Evolutionary conservation across 2,888 invertebrate genomes (phyloP), one percentile per base, ranked within the genome.

Genomic region (Ennomos quercinarius): DNA sequence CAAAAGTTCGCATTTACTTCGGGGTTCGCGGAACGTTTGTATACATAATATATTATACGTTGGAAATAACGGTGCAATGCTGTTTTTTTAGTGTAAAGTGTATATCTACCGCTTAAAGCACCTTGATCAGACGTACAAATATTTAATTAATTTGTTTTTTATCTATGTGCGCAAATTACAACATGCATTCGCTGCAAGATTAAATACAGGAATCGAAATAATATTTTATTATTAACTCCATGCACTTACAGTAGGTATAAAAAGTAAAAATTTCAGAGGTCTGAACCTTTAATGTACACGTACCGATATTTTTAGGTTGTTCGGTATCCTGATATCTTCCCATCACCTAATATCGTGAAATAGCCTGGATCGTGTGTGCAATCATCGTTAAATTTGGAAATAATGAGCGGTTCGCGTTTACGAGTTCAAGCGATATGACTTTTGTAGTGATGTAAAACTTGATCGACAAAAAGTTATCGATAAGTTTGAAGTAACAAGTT

Each of bases 371-470:
- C 74, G 70, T 74, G 72, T 74, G 75, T 68, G 76, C 81, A 86
- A 85, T 86, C 83, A 85, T 84, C 85, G 81, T 87, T 83, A 86
- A 85, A 81, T 84, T 81, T 77, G 78, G 77, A 80, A 83, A 84
- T 86, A 84, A 86, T 83, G 81, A 81, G 79, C 80, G 74, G 73
- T 75, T 77, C 73, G 67, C 76, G 74, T 85, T 87, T 86, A 86
- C 76, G 81, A 77, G 73, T 68, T 51, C 49, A 63, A 66, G 63
- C 72, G 71, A 78, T 76, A 72, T 72, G 59, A 58, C 63, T 48
- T 53, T 60, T 56, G 53, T 73, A 76, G 76, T 52, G 76, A 62
- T 56, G 65, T 8, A 13, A 40, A 13, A 3, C n/a, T 10, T 65
- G 41, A 71, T 27, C 68, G 70, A 71, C 27, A 45, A 12, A 44